A percentile compares a stretch with the other conserved stretches of the same genome.
Conservation (phyloP, 2,113 vertebrate species). For the Budorcas taxicolor region DNA sequence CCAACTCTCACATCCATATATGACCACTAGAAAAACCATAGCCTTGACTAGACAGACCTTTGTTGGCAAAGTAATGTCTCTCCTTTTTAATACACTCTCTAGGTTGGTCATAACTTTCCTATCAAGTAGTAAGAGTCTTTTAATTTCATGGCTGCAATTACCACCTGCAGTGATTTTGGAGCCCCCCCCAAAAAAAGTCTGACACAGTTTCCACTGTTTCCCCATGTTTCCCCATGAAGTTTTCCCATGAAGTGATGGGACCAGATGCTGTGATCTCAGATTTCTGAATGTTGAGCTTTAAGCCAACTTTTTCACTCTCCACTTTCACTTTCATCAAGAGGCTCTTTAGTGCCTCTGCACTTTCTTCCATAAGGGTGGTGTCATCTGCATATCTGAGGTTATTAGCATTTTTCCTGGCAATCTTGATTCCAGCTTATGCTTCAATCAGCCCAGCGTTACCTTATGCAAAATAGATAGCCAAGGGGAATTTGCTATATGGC, state of each 20-base stretch:
- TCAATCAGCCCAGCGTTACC: not conserved
- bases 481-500: not conserved
- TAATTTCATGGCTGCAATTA: not conserved
- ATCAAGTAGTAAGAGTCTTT: not conserved
- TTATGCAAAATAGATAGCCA: not conserved
- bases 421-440: not conserved
- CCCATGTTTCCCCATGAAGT: too few species aligned
- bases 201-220: not conserved
- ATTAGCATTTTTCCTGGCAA: accelerated
- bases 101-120: not conserved
- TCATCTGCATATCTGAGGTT: not conserved
- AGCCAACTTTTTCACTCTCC: not conserved
- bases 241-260: not conserved
- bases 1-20: not conserved
- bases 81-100: not conserved
- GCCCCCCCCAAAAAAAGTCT: accelerated
- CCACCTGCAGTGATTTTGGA: not conserved
- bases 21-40: not conserved
- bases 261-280: accelerated
- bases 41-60: not conserved
- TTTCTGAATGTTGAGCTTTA: not conserved
- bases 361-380: not conserved
- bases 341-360: not conserved
- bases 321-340: not conserved
- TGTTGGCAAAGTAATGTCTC: not conserved